phyloP scores from a whole-genome alignment of 2,113 vertebrate species.

The Tragulus kanchil region DNA sequence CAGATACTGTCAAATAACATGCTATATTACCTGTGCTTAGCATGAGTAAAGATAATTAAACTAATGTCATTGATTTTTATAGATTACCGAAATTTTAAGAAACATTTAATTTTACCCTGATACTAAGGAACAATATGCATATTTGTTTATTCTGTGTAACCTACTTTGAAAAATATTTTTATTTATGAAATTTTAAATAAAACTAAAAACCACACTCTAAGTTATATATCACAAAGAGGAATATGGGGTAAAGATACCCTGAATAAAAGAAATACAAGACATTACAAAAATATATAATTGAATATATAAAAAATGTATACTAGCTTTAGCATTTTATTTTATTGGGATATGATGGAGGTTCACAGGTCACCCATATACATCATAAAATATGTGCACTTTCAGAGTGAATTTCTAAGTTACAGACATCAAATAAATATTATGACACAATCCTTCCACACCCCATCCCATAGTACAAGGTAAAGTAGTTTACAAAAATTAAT shows the following conservation, averaged over 20 bases:
- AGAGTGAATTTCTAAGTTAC: not conserved
- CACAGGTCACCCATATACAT: not conserved
- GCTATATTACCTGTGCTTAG: not conserved
- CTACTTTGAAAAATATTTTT: not conserved
- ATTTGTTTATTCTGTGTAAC: not conserved
- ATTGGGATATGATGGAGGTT: not conserved
- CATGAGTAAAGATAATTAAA: not conserved
- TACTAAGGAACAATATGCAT: rapidly evolving
- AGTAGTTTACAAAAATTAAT: not conserved
- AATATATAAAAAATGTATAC: not conserved
- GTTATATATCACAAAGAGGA: not conserved
- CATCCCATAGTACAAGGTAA: not conserved
- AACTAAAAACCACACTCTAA: not conserved
- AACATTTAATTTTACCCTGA: not conserved
- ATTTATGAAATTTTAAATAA: not conserved
- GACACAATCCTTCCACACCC: not conserved
- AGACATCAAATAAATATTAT: not conserved
- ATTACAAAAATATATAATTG: not conserved
- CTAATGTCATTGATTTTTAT: not conserved
- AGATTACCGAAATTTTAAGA: not conserved
- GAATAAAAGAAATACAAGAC: not conserved
- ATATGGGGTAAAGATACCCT: not conserved
- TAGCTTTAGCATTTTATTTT: not conserved
- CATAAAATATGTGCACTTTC: not conserved
- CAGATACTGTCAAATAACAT: not conserved